These are phyloP conservation scores for Bellardia bayeri DNA, from an alignment of 2,888 invertebrate genomes.

Conservation along the genomic window DNA sequence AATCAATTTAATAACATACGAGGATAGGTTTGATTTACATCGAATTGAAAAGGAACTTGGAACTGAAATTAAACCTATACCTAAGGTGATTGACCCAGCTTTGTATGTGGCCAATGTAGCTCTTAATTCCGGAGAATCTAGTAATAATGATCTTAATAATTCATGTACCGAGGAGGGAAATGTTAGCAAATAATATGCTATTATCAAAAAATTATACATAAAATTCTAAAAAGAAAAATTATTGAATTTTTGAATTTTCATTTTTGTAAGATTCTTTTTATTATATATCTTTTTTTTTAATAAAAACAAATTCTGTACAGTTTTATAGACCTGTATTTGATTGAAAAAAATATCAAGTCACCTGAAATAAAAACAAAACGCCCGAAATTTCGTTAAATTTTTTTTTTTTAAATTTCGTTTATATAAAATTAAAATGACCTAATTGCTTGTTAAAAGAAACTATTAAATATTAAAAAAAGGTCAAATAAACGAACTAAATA, in stretches of 20 bases:
- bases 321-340: constrained; percentile 73
- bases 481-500: too few relatives aligned
- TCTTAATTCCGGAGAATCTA: constrained; percentile 81
- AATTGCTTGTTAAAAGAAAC: too few relatives aligned
- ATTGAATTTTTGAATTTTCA: constrained; percentile 75
- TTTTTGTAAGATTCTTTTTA: constrained; percentile 74
- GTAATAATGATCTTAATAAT: constrained; percentile 82
- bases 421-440: too few relatives aligned
- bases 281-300: constrained; percentile 60
- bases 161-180: constrained; percentile 84
- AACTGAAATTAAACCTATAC: constrained; percentile 99
- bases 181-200: constrained; percentile 83
- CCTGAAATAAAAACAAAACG: constrained; percentile 66
- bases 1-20: constrained; percentile 99
- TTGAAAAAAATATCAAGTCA: constrained; percentile 54
- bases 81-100: constrained; percentile 99
- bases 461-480: too few relatives aligned
- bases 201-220: constrained; percentile 71
- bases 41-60: constrained; percentile 99
- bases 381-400: constrained; percentile 53
- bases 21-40: constrained; percentile 98
- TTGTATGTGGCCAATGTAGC: constrained; percentile 93
- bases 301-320: constrained; percentile 71
- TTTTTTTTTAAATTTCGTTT: too few relatives aligned
- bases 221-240: constrained; percentile 74